Percentiles rank a stretch among this genome's conserved stretches.
These are phyloP conservation scores for Collichthys lucidus DNA, from an alignment of 2,113 vertebrate species.

Conservation along the genomic window DNA sequence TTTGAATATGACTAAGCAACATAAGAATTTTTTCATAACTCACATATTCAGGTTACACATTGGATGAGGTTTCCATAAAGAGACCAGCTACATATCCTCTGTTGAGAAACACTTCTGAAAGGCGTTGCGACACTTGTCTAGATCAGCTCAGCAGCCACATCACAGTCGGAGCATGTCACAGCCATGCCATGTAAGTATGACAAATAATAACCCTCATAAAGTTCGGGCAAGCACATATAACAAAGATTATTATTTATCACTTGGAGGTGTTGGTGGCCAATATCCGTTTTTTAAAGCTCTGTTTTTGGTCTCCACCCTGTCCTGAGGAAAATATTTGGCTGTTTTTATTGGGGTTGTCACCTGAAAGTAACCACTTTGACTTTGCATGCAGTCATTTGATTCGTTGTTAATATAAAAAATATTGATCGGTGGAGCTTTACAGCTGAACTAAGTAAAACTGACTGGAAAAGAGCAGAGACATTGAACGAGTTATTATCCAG, in stretches of 20 bases:
- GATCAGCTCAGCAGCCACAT: no score
- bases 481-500: not conserved
- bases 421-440: constrained; percentile 4
- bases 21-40: no score
- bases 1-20: no score
- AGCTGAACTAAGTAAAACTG: not conserved
- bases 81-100: no score
- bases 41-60: no score
- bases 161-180: no score
- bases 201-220: no score
- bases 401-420: not conserved
- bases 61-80: no score
- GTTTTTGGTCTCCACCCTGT: not conserved
- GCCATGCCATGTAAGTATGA: no score
- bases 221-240: no score
- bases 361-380: not conserved
- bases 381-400: not conserved
- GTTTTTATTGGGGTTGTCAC: not conserved
- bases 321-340: not conserved
- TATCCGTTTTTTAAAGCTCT: not conserved
- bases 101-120: no score
- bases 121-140: no score
- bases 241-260: not conserved
- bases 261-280: not conserved
- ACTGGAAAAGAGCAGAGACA: not conserved